These are phyloP conservation scores for Pseudorasbora parva DNA, from an alignment of 2,113 vertebrate genomes.

Conservation along the genomic window DNA sequence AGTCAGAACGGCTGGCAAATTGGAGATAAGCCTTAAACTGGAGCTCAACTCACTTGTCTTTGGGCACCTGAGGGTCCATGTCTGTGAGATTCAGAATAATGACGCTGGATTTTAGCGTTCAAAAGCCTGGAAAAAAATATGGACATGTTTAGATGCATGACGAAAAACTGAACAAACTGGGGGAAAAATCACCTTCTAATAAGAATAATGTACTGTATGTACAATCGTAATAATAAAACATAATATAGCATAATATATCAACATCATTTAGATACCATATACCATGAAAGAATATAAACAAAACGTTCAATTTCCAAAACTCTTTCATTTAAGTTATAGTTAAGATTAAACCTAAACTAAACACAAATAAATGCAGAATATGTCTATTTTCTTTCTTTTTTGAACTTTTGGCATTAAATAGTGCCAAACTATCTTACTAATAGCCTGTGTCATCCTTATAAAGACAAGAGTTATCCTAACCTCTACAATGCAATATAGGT, in stretches of 20 bases:
- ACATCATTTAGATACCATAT: not conserved
- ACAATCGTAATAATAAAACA: no score
- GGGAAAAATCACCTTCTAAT: not conserved
- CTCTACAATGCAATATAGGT: not conserved
- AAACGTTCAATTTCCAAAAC: not conserved
- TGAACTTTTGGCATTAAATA: no score
- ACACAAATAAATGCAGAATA: not conserved
- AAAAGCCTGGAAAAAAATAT: not conserved
- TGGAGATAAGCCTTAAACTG: not conserved
- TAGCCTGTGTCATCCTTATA: no score
- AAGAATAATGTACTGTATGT: not conserved
- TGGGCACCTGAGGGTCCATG: constrained; percentile 36
- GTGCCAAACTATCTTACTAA: no score
- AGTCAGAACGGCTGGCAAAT: not conserved
- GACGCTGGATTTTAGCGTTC: not conserved
- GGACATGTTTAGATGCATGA: not conserved
- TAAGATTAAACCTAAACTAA: not conserved
- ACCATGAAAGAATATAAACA: not conserved
- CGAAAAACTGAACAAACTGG: not conserved
- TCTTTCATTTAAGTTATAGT: not conserved
- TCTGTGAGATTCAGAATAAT: not conserved
- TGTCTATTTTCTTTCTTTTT: no score
- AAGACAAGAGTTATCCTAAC: not conserved
- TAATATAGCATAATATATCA: not conserved
- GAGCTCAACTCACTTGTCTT: constrained; percentile 54